A percentile compares a stretch with the other conserved stretches of the same genome.
These are phyloP conservation scores for Apotomis betuletana DNA, from an alignment of 2,888 invertebrate genomes.

Conservation along the genomic window DNA sequence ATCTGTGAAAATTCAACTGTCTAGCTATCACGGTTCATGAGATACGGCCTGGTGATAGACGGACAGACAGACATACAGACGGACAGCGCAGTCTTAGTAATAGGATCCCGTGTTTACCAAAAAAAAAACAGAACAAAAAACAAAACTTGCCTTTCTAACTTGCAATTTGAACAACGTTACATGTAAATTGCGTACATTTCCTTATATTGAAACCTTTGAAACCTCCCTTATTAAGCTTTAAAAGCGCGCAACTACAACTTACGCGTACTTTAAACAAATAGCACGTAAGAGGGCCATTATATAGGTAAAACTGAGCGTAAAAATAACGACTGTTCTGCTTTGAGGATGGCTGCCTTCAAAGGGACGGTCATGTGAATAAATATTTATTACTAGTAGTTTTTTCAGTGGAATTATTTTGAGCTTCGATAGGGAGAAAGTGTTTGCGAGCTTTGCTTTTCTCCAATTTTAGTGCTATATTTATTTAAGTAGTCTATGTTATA, in stretches of 20 bases:
- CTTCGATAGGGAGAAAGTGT: slow-evolving; percentile 6
- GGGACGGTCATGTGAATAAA: slow-evolving; percentile 6
- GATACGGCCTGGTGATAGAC: too few species aligned
- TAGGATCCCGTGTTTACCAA: too few species aligned
- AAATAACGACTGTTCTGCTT: slow-evolving; percentile 22
- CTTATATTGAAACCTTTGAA: background rate
- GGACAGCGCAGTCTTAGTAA: too few species aligned
- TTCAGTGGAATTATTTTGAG: background rate
- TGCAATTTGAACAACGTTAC: too few species aligned
- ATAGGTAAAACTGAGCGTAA: slow-evolving; percentile 20
- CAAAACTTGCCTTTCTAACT: too few species aligned
- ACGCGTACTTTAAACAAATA: slow-evolving; percentile 9
- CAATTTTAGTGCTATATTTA: too few species aligned
- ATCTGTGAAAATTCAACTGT: too few species aligned
- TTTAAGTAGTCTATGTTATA: too few species aligned
- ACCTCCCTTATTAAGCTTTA: background rate
- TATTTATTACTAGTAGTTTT: background rate
- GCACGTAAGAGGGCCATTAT: slow-evolving; percentile 8
- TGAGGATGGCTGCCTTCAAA: slow-evolving; percentile 9
- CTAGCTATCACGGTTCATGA: too few species aligned
- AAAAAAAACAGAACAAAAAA: too few species aligned
- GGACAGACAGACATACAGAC: too few species aligned
- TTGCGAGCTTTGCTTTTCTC: background rate
- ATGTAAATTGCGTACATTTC: background rate
- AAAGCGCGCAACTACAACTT: slow-evolving; percentile 7